Evolutionary conservation across 2,797 vertebrate species (phyloP).

Genomic region (Notolepis coatsorum): DNA sequence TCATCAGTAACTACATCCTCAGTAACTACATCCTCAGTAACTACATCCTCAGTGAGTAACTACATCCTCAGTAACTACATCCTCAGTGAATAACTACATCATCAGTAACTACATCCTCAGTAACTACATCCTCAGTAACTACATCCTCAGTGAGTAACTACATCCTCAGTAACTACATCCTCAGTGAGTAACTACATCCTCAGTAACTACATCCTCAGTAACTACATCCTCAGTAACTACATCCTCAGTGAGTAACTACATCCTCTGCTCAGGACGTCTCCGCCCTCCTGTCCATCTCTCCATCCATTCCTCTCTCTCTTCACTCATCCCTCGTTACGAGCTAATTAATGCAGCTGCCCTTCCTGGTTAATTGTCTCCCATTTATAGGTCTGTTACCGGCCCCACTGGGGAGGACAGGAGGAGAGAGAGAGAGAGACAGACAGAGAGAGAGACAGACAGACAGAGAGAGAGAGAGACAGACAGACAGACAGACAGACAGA

Average conservation of each 20-base stretch:
- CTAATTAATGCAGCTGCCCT: constrained; percentile 78
- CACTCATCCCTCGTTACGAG: constrained; percentile 65
- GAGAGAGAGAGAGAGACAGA: background rate
- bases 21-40: no score
- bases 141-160: no score
- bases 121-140: no score
- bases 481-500: constrained; percentile 16
- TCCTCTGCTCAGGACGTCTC: background rate
- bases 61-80: no score
- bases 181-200: no score
- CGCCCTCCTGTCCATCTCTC: constrained; percentile 27
- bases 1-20: no score
- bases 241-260: constrained; percentile 52
- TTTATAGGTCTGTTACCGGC: constrained; percentile 68
- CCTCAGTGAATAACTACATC: no score
- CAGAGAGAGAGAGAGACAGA: constrained; percentile 26
- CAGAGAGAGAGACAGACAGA: constrained; percentile 2
- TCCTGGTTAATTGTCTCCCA: constrained; percentile 75
- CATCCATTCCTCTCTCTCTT: constrained; percentile 22
- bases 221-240: no score
- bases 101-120: no score
- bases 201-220: no score
- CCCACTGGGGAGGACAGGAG: constrained; percentile 55
- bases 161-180: no score
- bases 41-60: no score